Percentiles rank a stretch among this genome's conserved stretches.
Evolutionary conservation across 2,888 invertebrate genomes (phyloP).

Genomic region (Diaperis boleti): DNA sequence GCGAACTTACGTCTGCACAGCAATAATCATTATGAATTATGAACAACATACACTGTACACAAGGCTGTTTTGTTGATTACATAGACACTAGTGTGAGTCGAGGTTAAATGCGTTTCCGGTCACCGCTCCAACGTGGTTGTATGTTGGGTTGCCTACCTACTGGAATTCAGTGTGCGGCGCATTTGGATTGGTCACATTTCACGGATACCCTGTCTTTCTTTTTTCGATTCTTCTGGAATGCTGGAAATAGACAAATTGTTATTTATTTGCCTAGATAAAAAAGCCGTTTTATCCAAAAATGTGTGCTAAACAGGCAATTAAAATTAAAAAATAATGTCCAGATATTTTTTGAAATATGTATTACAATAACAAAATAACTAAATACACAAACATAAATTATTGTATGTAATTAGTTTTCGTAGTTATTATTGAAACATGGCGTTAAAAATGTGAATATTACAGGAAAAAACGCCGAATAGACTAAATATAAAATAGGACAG

Average conservation of each 20-base stretch:
- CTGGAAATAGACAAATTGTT: neutral
- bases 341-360: no score
- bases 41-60: constrained; percentile 15
- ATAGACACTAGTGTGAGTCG: constrained; percentile 4
- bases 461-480: no score
- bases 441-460: no score
- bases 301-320: no score
- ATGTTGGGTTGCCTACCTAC: constrained; percentile 7
- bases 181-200: constrained; percentile 3
- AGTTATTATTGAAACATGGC: no score
- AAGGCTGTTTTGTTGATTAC: constrained; percentile 21
- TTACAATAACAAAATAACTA: no score
- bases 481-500: no score
- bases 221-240: neutral
- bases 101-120: constrained; percentile 3
- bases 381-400: no score
- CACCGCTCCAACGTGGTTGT: neutral
- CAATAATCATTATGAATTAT: constrained; percentile 27
- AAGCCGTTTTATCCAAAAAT: no score
- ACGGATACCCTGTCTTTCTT: neutral
- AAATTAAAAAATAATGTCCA: no score
- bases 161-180: neutral
- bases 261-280: no score
- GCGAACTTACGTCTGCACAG: neutral
- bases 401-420: no score